Conservation (phyloP, 2,888 invertebrate genomes). For the Euproctis similis region DNA sequence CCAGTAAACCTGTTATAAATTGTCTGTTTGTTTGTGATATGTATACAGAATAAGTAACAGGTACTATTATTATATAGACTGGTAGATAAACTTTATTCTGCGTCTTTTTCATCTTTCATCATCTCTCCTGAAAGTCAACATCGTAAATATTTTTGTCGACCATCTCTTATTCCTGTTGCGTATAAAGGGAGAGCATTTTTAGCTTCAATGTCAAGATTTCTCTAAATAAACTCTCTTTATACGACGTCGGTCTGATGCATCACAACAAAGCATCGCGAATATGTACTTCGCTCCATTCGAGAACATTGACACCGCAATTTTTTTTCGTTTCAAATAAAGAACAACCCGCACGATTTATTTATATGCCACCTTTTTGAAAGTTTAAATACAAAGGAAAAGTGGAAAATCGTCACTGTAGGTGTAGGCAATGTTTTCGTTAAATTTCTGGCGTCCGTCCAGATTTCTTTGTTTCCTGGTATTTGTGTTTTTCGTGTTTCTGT, state of each 20-base stretch:
- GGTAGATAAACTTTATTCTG: no score
- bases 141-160: no score
- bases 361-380: conserved; percentile 29
- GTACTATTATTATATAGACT: no score
- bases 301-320: conserved; percentile 42
- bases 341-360: conserved; percentile 18
- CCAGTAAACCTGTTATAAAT: no score
- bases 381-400: conserved; percentile 55
- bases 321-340: conserved; percentile 18
- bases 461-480: conserved; percentile 50
- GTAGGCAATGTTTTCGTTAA: conserved; percentile 28
- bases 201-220: conserved; percentile 23
- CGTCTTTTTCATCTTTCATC: no score
- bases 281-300: conserved; percentile 17
- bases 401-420: conserved; percentile 29
- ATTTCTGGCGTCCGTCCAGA: conserved; percentile 46
- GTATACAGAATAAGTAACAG: no score
- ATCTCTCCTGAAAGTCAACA: no score
- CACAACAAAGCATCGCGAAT: conserved; percentile 22
- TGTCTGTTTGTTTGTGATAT: no score
- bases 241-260: conserved; percentile 20
- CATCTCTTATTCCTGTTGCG: conserved; percentile 1
- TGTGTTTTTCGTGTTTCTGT: conserved; percentile 42
- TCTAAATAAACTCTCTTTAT: conserved; percentile 8
- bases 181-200: no score